Evolutionary conservation across 2,113 vertebrate genomes (phyloP), one percentile per base, ranked within the genome.

Genomic region (Gallinago undulata): DNA sequence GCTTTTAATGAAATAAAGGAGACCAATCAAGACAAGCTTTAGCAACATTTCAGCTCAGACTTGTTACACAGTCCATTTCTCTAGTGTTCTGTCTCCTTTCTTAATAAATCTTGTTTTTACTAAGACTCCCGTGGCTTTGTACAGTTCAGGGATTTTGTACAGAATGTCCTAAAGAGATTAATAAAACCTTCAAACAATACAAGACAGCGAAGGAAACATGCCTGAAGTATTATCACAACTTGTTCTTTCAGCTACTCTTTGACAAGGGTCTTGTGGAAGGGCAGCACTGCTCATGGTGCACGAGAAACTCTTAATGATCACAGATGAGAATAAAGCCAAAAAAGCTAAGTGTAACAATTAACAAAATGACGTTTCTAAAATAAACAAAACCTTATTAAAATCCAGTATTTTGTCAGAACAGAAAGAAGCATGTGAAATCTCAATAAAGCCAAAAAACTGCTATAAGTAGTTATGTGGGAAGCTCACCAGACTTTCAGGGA

Each of bases 361-460:
- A 90, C 33, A 85, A 82, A 95, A 84, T 73, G 33, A n/a, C 45
- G 90, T 89, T 89, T 94, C 50, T 91, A 80, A 91, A 88, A 62
- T 87, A 90, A 95, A 95, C 37, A 93, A 86, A 91, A 85, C 55
- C 59, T 87, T 83, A 84, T 69, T 86, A 94, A 93, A 93, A 74
- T 66, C 17, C 63, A 87, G 11, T 55, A 91, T 92, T 96, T 94
- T 87, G 68, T 88, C 72, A 90, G 77, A 92, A 92, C 39, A 82
- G 69, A 89, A 75, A 94, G 53, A 90, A 93, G 92, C 31, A 63
- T 69, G 51, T 85, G 75, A 91, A 94, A 93, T 66, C 59, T 55
- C 63, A 83, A 50, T 17, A 67, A 90, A 90, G 75, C 30, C 63
- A 87, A 72, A 80, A 80, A 82, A 45, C 2, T 64, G 62, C 27